These are phyloP conservation scores for Mesorhabditis spiculigera DNA, from an alignment of 2,888 invertebrate genomes.

Conservation along the genomic window DNA sequence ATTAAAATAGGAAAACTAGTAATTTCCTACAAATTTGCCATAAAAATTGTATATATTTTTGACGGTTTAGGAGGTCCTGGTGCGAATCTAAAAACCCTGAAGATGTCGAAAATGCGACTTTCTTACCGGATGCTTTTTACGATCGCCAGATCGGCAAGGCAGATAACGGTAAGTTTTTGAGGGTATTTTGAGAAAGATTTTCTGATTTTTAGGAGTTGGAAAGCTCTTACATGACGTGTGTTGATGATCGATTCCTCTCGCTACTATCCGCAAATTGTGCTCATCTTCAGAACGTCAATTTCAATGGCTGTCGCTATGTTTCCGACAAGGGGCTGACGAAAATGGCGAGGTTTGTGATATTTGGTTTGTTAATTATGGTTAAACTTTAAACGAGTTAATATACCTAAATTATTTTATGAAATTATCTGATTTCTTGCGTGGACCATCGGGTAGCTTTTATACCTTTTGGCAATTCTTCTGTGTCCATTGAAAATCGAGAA, in stretches of 20 bases:
- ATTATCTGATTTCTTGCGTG: too few relatives aligned
- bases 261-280: constrained; percentile 52
- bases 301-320: constrained; percentile 55
- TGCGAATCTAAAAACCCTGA: constrained; percentile 38
- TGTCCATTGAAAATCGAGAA: too few relatives aligned
- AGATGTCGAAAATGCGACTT: constrained; percentile 47
- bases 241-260: constrained; percentile 55
- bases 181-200: too few relatives aligned
- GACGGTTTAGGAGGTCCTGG: constrained; percentile 29
- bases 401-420: too few relatives aligned
- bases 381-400: too few relatives aligned
- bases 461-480: too few relatives aligned
- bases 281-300: constrained; percentile 43
- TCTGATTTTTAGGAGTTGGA: constrained; percentile 44
- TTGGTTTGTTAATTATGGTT: too few relatives aligned
- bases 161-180: constrained; percentile 16
- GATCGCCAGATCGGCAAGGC: constrained; percentile 51
- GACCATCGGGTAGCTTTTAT: too few relatives aligned
- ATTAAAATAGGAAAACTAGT: too few relatives aligned
- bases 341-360: constrained; percentile 50
- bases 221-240: constrained; percentile 52
- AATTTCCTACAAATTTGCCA: too few relatives aligned
- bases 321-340: constrained; percentile 54
- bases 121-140: constrained; percentile 53
- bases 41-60: neutral